Evolutionary conservation across 1,140 invertebrate species (phyloP), one percentile per base, ranked within the genome.

Genomic region (Drosophila santomea): DNA sequence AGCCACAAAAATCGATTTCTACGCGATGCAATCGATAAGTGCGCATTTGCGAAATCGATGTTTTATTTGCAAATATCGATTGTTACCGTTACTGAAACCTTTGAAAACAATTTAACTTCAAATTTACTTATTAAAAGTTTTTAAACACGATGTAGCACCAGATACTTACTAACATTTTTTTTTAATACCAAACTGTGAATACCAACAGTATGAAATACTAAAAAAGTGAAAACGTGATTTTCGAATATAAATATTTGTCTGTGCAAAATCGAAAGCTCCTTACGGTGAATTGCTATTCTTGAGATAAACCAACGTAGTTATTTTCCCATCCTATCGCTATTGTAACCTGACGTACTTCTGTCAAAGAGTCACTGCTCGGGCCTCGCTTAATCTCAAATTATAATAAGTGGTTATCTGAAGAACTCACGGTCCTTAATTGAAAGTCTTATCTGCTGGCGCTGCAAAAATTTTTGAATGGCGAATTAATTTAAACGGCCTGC

Each of bases 401-500:
- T 78, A 75, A 54, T 74, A 68, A 44, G 39, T 38, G 57, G 69
- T 85, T 88, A 88, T 88, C 83, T 88, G 38, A 43, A 75, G 58
- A 73, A 56, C 60, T 52, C 57, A 69, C 20, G 35, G 41, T 3
- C 8, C 39, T 41, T 71, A 88, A 88, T 89, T 89, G 61, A 68
- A 84, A 80, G 63, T 54, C 80, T 89, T 89, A 90, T 89, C 85
- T 62, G 20, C 35, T 35, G 35, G 17, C 23, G 45, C 43, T 61
- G 60, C 41, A 12, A 50, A 58, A 66, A 62, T 62, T 60, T 60
- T 58, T 47, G 76, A 74, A 80, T 74, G 62, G 54, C 79, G 41
- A 67, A 77, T 89, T 77, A 89, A 86, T 86, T 80, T 88, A 89
- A 88, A 88, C 61, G 51, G 44, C 44, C 45, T 52, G 43, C 36